phyloP scores from a whole-genome alignment of 2,888 invertebrate genomes.

The Melanophora roralis region DNA sequence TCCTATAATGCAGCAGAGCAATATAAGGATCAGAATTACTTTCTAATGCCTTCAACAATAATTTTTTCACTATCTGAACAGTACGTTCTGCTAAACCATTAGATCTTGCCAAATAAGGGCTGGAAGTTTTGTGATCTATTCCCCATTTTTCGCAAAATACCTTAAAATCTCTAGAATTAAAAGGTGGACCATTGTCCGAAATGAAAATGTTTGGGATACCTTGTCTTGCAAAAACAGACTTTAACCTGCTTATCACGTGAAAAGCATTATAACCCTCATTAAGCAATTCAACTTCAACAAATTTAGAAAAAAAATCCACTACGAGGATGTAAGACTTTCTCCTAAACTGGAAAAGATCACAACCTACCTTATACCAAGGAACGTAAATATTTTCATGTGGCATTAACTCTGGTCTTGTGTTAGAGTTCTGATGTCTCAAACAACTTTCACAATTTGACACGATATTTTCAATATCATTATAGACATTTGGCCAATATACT shows the following conservation, averaged over 20 bases:
- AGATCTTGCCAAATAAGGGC: too few species aligned
- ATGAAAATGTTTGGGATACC: background rate
- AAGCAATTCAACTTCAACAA: slow-evolving; percentile 31
- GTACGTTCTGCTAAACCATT: background rate
- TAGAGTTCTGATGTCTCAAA: slow-evolving; percentile 50
- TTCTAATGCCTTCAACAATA: background rate
- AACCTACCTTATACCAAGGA: slow-evolving; percentile 36
- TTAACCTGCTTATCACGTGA: background rate
- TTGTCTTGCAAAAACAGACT: background rate
- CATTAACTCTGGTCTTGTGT: slow-evolving; percentile 19
- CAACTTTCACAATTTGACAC: slow-evolving; percentile 43
- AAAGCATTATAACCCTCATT: slow-evolving; percentile 1
- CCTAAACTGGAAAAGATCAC: slow-evolving; percentile 39
- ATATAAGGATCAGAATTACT: background rate
- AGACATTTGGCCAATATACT: slow-evolving; percentile 54
- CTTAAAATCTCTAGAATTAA: background rate
- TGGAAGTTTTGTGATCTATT: background rate
- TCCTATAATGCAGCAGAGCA: background rate
- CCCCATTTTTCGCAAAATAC: background rate
- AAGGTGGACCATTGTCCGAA: too few species aligned
- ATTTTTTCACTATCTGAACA: background rate
- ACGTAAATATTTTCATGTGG: slow-evolving; percentile 36
- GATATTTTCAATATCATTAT: too few species aligned
- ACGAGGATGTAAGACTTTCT: slow-evolving; percentile 27
- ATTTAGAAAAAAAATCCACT: slow-evolving; percentile 45